These are phyloP conservation scores for Idaea biselata DNA, from an alignment of 2,888 invertebrate genomes.

Conservation along the genomic window DNA sequence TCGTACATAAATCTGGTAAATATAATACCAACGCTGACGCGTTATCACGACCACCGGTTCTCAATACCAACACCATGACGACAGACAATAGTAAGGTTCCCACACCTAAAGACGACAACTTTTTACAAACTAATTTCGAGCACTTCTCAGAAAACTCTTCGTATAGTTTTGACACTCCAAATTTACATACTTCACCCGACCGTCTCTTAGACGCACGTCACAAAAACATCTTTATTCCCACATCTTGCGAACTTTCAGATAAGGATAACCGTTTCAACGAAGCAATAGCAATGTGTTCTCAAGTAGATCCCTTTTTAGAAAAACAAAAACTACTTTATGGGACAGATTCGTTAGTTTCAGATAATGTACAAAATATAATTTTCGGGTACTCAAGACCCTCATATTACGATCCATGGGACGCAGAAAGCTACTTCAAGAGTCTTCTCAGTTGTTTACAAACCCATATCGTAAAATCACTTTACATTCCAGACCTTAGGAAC, in stretches of 20 bases:
- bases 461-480: conserved; percentile 23
- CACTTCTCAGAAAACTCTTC: conserved; percentile 32
- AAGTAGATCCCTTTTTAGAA: conserved; percentile 26
- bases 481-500: conserved; percentile 33
- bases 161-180: conserved; percentile 20
- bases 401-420: conserved; percentile 32
- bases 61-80: conserved; percentile 5
- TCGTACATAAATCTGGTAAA: conserved; percentile 6
- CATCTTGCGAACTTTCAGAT: conserved; percentile 27
- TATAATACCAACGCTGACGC: conserved; percentile 2
- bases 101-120: conserved; percentile 13
- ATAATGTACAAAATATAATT: conserved; percentile 30
- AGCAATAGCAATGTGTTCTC: conserved; percentile 30
- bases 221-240: conserved; percentile 35
- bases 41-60: conserved; percentile 5
- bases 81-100: conserved; percentile 5
- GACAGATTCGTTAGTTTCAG: conserved; percentile 28
- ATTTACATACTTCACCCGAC: conserved; percentile 27
- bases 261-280: conserved; percentile 30
- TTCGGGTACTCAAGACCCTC: conserved; percentile 28
- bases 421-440: conserved; percentile 40
- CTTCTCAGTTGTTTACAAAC: conserved; percentile 32
- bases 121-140: conserved; percentile 31
- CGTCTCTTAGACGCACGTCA: conserved; percentile 30
- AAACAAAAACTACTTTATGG: conserved; percentile 33